Evolutionary conservation across 2,113 vertebrate genomes (phyloP).

Genomic region (Sapayoa aenigma): DNA sequence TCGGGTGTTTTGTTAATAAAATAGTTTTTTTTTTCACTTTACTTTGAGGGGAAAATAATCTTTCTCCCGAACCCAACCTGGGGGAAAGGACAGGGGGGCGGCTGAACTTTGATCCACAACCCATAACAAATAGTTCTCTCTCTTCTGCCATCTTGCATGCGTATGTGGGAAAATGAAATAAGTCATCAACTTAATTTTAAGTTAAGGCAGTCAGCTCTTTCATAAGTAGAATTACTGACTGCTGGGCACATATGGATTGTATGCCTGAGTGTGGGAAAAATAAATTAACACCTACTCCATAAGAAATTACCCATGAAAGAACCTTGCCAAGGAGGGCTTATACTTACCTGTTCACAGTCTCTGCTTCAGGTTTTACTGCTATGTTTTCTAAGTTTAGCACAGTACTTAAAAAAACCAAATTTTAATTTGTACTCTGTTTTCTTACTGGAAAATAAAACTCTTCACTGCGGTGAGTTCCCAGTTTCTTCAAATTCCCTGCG

Average conservation of each 20-base stretch:
- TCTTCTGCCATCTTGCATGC: neutral
- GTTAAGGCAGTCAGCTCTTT: neutral
- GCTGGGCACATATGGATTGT: fast-evolving
- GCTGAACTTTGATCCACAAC: too few species aligned
- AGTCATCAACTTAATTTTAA: neutral
- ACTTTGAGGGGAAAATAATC: too few species aligned
- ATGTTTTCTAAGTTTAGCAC: neutral
- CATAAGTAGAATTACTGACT: neutral
- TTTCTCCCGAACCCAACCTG: too few species aligned
- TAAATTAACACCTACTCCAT: neutral
- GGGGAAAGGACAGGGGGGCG: too few species aligned
- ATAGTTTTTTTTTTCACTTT: too few species aligned
- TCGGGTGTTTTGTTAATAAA: too few species aligned
- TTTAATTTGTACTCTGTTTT: neutral
- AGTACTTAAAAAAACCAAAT: neutral
- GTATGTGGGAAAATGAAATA: neutral
- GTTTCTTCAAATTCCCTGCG: neutral
- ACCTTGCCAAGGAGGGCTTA: neutral
- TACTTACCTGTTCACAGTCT: neutral
- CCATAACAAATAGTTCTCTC: too few species aligned
- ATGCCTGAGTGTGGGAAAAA: neutral
- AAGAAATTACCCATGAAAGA: neutral
- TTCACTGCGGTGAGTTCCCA: neutral
- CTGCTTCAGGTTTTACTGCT: neutral
- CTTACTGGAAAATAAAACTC: neutral